Percentiles rank a stretch among this genome's conserved stretches.
Conservation (phyloP, 2,113 vertebrate species). For the Struthidea cinerea region DNA sequence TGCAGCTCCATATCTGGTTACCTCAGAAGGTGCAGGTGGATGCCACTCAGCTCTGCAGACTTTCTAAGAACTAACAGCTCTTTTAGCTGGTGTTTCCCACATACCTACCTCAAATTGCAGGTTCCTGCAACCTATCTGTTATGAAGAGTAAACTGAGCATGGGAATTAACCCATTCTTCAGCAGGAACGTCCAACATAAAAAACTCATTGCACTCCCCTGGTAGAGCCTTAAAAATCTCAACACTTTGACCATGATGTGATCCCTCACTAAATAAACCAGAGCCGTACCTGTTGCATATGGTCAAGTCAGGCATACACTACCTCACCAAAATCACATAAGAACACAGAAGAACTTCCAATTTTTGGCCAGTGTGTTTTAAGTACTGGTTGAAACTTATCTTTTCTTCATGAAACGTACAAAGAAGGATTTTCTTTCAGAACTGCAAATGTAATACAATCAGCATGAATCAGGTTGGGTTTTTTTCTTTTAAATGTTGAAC, state of each 20-base stretch:
- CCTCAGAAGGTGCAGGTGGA: neutral
- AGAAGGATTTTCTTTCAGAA: neutral
- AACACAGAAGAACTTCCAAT: neutral
- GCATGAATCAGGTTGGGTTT: fast-evolving
- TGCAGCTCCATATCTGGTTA: neutral
- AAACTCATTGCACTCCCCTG: neutral
- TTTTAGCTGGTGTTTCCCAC: neutral
- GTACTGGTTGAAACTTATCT: neutral
- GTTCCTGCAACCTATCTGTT: neutral
- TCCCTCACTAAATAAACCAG: neutral
- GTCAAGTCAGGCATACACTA: neutral
- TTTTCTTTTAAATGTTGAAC: neutral
- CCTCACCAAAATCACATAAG: neutral
- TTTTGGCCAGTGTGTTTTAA: neutral
- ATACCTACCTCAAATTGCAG: neutral
- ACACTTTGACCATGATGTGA: neutral
- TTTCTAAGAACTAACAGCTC: neutral
- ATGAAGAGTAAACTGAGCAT: neutral
- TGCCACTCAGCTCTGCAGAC: neutral
- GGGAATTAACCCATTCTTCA: neutral
- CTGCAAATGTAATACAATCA: neutral
- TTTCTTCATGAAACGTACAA: neutral
- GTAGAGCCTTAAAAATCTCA: neutral
- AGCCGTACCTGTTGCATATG: neutral
- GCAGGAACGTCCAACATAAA: neutral